Evolutionary conservation across 2,797 vertebrate species (phyloP), one percentile per base, ranked within the genome.

Genomic region (Rhinella marina): DNA sequence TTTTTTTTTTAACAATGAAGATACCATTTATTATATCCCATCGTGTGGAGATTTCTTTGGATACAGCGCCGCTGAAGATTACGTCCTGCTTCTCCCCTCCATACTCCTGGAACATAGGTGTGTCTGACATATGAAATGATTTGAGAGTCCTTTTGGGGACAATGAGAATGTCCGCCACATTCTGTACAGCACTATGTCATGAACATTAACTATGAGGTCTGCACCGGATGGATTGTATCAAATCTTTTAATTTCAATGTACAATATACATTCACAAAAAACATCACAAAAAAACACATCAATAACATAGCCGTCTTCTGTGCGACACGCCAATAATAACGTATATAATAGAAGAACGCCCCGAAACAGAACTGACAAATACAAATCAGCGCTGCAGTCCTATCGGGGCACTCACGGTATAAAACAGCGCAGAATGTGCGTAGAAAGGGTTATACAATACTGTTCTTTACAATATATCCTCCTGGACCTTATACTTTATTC

Each of bases 241-340:
- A 75, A 75, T 75, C n/a, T 75, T 52, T 75, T 75, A n/a, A 75
- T 50, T 75, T 75, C 41, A 50, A 5, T 73, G 11, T 75, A 23
- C 21, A 75, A 50, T 75, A 75, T 11, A 50, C 21, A 75, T 52
- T 23, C 41, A 75, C 48, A 52, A 75, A 75, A 75, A 73, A 21
- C 10, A 48, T n/a, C 9, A 75, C 12, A 52, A 11, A 75, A 6
- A 75, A 9, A 50, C 9, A 75, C 48, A 75, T 4, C 1, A 52
- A 50, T 0, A 13, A 13, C 19, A 48, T 12, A 21, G 29, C 25
- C 12, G 1, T 27, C 29, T 23, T 32, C 27, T 72, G 68, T 19
- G 29, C 0, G 68, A 32, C 17, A 32, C 17, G 17, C 16, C 68
- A 21, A 4, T 70, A 70, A 29, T 70, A 70, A 32, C 27, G 17